Base-by-base conservation (phyloP, 2,113 vertebrate genomes). In the Pseudonaja textilis region DNA sequence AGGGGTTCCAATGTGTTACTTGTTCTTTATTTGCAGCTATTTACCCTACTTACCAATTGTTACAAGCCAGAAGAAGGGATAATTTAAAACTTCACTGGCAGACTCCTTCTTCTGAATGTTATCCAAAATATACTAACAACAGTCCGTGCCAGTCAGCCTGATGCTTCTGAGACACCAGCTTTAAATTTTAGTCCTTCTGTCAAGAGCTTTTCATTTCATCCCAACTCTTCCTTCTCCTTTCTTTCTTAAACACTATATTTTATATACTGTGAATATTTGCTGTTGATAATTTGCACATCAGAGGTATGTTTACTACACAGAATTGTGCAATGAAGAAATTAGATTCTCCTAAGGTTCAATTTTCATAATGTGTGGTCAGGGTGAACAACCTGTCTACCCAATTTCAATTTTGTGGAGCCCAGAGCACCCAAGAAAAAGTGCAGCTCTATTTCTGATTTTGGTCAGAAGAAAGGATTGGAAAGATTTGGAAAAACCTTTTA, bases 21-120 rank as follows among this genome's bases (percentile, higher is more conserved):
- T n/a, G 39, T 89, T 57, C 20, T 23, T 92, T 85, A 89, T 92
- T 81, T 89, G 25, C 54, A 89, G 20, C 87, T 89, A 85, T 92
- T 89, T 89, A 10, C 26, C 26, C 12, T 57, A 42, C 26, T 57
- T 85, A 42, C 18, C 42, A 81, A 81, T 81, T 81, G 74, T 81
- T 81, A 22, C 74, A 81, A 81, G 20, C 34, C 74, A 81, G 34
- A 34, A 81, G 74, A 81, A 81, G 74, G 3, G 18, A 81, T 81
- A 23, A 81, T 81, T 81, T 81, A 81, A 81, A 81, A 81, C 34
- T 42, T 81, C 34, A 81, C 34, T 42, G 74, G 16, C 34, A 81
- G 74, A 42, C 34, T 81, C 34, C 74, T 81, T 81, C 34, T 81
- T 81, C 34, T 34, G 0, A 42, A 42, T 42, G 34, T 42, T 81